Percentiles rank a stretch among this genome's conserved stretches.
These are phyloP conservation scores for Crax fasciolata DNA, from an alignment of 2,797 vertebrate genomes.

Conservation along the genomic window DNA sequence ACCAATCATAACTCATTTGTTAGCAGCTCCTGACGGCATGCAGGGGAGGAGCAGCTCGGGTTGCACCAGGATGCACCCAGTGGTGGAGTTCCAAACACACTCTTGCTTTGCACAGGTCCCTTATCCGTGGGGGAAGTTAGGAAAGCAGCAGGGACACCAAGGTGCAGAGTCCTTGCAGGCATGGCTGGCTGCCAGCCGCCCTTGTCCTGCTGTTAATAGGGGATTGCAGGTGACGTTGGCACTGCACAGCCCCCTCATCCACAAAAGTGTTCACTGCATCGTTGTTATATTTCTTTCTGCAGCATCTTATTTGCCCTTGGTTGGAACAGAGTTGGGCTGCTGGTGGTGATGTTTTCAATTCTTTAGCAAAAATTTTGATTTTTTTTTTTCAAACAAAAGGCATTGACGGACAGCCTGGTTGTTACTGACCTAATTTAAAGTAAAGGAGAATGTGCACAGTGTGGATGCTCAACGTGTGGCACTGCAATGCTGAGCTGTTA, in stretches of 20 bases:
- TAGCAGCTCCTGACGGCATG: not conserved
- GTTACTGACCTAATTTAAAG: not conserved
- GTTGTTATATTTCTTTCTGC: not conserved
- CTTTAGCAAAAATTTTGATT: not conserved
- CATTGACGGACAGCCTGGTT: not conserved
- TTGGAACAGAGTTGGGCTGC: not conserved
- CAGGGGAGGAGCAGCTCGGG: not conserved
- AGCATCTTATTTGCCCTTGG: not conserved
- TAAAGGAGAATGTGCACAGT: not conserved
- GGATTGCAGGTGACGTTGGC: not conserved
- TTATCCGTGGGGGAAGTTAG: not conserved
- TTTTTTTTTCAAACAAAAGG: not conserved
- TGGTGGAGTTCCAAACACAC: not conserved
- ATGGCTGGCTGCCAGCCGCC: not conserved
- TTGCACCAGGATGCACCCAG: rapidly evolving
- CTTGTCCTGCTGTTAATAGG: not conserved
- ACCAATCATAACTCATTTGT: not conserved
- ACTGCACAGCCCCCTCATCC: not conserved
- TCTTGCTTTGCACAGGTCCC: not conserved
- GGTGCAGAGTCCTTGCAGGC: not conserved
- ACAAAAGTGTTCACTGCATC: not conserved
- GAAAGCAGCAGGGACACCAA: not conserved
- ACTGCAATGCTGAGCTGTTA: not conserved
- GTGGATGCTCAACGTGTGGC: not conserved
- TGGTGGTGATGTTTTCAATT: not conserved